Base-by-base conservation (phyloP, 2,797 vertebrate species). In the Hydrophis major region DNA sequence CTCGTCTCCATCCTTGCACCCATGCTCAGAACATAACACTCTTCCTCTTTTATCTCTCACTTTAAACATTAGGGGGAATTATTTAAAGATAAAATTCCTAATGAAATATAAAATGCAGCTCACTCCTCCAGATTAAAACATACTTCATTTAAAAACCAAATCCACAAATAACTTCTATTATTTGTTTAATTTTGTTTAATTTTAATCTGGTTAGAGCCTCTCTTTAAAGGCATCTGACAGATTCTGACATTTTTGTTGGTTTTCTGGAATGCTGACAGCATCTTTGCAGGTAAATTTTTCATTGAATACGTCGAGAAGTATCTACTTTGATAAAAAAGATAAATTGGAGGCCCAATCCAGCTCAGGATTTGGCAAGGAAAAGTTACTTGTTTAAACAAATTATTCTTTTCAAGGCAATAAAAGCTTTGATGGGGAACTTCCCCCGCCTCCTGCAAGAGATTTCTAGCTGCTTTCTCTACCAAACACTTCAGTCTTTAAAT, bases 241-340 rank as follows among this genome's bases (percentile, higher is more conserved):
- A 53, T 53, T 53, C 50, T 53, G 50, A 53, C 50, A 53, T 53
- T 53, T 53, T 53, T 53, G 50, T 53, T 10, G 50, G 50, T 53
- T 53, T 53, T 53, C 50, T 53, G 50, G 50, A 53, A 53, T 1
- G 8, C 50, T 53, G 50, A 53, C 8, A 53, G 8, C 37, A 47
- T 1, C 74, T 37, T 83, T 83, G 74, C 20, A 83, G 37, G 18
- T 78, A 78, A 10, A 1, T 22, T 42, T 78, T 78, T 42, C 18
- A 22, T 1, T 78, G 74, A 22, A 42, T 78, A 78, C 0, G 0
- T 42, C 1, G 1, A 42, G 7, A 78, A 78, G 3, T 4, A 78
- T 78, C 32, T 7, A 42, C 74, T 78, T 78, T 22, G 3, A 7
- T 61, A 25, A 61, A 61, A 66, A 66, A 32, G 32, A 32, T 11